Percentiles rank a stretch among this genome's conserved stretches.
phyloP scores from a whole-genome alignment of 2,113 vertebrate species.

The Megaceryle torquata region DNA sequence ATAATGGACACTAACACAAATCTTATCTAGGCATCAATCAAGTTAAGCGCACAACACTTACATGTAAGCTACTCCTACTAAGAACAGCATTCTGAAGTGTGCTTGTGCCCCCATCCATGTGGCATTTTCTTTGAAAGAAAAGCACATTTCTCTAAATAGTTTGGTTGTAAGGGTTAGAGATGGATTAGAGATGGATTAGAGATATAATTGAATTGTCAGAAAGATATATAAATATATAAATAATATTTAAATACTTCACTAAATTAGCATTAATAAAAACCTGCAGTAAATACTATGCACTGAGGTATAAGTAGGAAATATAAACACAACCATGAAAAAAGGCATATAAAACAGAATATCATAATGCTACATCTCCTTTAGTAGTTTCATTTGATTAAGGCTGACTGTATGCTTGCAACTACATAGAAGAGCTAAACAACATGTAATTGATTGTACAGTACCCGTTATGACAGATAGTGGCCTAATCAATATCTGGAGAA shows the following conservation, averaged over 20 bases:
- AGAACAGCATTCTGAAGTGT: background rate
- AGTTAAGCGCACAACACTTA: rapidly evolving
- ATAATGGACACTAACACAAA: background rate
- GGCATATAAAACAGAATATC: background rate
- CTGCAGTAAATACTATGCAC: background rate
- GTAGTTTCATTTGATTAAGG: background rate
- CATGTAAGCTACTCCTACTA: background rate
- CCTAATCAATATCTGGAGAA: background rate
- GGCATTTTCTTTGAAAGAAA: background rate
- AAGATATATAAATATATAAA: background rate
- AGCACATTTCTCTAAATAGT: background rate
- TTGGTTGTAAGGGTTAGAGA: background rate
- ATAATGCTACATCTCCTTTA: background rate
- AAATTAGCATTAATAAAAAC: background rate
- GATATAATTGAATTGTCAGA: background rate
- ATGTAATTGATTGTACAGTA: background rate
- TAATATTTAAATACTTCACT: background rate
- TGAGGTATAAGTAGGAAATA: background rate
- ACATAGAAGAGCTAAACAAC: background rate
- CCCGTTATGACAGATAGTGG: background rate
- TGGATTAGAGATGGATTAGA: background rate
- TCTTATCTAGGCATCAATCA: background rate
- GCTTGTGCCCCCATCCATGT: rapidly evolving
- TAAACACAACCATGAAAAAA: background rate
- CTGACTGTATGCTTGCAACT: background rate